Evolutionary conservation across 2,888 invertebrate genomes (phyloP), one percentile per base, ranked within the genome.

Genomic region (Prenolepis imparis): DNA sequence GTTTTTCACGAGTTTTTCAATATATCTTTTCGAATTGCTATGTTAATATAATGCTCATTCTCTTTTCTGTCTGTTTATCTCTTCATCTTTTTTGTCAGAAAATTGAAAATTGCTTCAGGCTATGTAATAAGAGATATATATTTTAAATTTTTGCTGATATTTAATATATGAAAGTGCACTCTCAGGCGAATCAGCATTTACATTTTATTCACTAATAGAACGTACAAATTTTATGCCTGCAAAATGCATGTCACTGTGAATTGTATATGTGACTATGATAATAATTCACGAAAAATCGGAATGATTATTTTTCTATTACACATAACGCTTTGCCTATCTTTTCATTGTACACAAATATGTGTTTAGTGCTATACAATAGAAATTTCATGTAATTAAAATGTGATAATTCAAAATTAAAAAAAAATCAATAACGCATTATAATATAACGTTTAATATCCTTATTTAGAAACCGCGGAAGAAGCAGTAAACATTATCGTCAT

Each of bases 401-500:
- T 32, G 18, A 44, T 11, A 44, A 59, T 21, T 28, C 11, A 8
- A 48, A 11, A 57, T 6, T 55, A 59, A 11, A 24, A 67, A 44
- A 36, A 21, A 24, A 2, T 68, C 3, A 59, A 28, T 78, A 63
- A 59, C 21, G 28, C 59, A 63, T 39, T 83, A 28, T 28, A 28
- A 28, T 28, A 28, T 28, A 28, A 28, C 63, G 24, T 52, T 24
- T 52, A 15, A 44, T 41, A 55, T 64, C 15, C 72, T 84, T 78
- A 85, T 91, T 61, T 94, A 97, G 97, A 95, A 97, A 96, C 94
- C 97, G 97, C 94, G 93, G 94, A 83, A 90, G 93, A 86, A 97
- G 97, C 95, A 97, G 97, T 95, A 98, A 98, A 96, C 98, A 98
- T 93, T 98, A 98, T 95, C 96, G 98, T 83, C 98, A 98, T 95